Base-by-base conservation (phyloP, 2,888 invertebrate species). In the Branchipolynoe longqiensis region DNA sequence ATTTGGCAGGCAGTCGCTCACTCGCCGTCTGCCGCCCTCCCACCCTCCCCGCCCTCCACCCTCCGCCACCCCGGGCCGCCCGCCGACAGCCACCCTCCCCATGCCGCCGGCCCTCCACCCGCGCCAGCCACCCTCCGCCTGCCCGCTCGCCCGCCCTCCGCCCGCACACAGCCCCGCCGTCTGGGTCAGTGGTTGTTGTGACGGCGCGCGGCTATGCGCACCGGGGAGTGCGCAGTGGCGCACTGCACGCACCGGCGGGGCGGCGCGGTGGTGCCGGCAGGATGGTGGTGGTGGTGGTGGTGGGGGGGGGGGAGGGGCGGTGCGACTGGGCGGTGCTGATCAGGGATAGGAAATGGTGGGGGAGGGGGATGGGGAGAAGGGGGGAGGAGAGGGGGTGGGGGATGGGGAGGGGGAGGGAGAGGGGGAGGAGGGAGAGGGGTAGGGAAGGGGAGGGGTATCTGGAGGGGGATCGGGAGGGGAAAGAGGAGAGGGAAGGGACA, bases 111-210 rank as follows among this genome's bases (percentile, higher is more conserved):
- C 56, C 8, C 48, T 18, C 48, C 48, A 48, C 48, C 48, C 48
- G 18, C 8, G 12, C 8, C 18, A 18, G 8, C 48, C 18, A 18
- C 48, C 18, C 48, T 25, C 18, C 56, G 18, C n/a, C n/a, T 56
- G 56, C 25, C 56, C 25, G 6, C 12, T 12, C 12, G 28, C 28
- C 14, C 28, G 25, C 78, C 28, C 48, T n/a, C n/a, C n/a, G n/a
- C n/a, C n/a, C n/a, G n/a, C n/a, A n/a, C n/a, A n/a, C n/a, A n/a
- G n/a, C n/a, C 78, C 41, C 48, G 48, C 41, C 54, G 78, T 78
- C 78, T 78, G 78, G 78, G 54, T 78, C 78, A 41, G 78, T 48
- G 41, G 78, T 78, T 78, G 78, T 78, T 78, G 41, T 78, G 78
- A 78, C 78, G 78, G 78, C 48, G 78, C 78, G 54, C 48, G 31